Evolutionary conservation across 1,140 invertebrate species (phyloP).

Genomic region (Zophobas atratus): DNA sequence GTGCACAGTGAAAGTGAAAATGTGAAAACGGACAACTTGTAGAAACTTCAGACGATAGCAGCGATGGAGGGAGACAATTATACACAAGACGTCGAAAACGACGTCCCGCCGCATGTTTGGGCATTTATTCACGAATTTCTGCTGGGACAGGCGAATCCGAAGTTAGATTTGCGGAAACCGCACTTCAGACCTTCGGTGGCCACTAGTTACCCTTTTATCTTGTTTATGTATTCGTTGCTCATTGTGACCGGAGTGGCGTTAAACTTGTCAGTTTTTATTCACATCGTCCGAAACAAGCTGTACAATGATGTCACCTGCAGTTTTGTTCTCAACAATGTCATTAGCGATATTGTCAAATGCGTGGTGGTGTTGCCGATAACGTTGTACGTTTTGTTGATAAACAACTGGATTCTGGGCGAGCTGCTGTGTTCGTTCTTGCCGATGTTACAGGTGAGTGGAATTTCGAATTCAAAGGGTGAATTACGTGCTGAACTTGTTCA

Average conservation of each 20-base stretch:
- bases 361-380: constrained; percentile 78
- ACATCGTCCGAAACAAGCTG: constrained; percentile 74
- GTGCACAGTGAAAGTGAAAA: constrained; percentile 32
- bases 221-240: constrained; percentile 76
- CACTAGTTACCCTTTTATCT: constrained; percentile 75
- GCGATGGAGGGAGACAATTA: constrained; percentile 21
- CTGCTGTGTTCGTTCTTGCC: constrained; percentile 83
- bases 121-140: constrained; percentile 61
- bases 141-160: constrained; percentile 56
- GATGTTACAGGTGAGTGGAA: constrained; percentile 78
- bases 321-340: constrained; percentile 78
- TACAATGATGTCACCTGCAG: constrained; percentile 77
- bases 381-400: constrained; percentile 77
- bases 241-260: constrained; percentile 72
- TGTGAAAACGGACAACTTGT: constrained; percentile 18
- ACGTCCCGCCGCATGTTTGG: constrained; percentile 57
- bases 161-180: constrained; percentile 67
- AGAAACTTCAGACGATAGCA: not conserved
- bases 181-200: constrained; percentile 69
- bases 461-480: no score
- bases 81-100: constrained; percentile 40
- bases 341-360: constrained; percentile 80
- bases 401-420: constrained; percentile 84
- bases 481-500: not conserved
- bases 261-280: constrained; percentile 75